phyloP scores from a whole-genome alignment of 2,113 vertebrate species.

The Mus spicilegus region DNA sequence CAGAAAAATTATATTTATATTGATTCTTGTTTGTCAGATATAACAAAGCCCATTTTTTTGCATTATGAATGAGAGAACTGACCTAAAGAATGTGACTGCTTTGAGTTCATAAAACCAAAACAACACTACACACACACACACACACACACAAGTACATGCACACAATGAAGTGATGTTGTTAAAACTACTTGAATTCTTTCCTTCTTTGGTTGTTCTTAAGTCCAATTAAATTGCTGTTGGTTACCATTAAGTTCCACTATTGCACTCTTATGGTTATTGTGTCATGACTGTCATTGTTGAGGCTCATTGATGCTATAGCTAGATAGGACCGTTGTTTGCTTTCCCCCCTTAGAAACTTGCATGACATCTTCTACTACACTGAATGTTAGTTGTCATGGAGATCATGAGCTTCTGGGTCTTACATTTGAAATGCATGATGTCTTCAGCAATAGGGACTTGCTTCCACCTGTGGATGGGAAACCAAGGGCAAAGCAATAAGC shows the following conservation, averaged over 20 bases:
- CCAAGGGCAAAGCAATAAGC: neutral
- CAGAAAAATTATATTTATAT: slow-evolving; percentile 23
- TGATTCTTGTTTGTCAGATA: neutral
- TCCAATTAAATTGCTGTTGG: neutral
- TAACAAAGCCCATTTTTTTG: neutral
- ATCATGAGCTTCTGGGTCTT: neutral
- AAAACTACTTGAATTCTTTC: neutral
- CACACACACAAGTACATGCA: neutral
- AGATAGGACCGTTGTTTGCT: neutral
- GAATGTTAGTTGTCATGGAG: neutral
- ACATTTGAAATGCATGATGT: neutral
- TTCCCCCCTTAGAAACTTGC: neutral
- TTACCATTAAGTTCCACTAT: neutral
- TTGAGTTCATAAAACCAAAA: slow-evolving; percentile 18
- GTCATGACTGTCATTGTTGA: neutral
- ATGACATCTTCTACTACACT: neutral
- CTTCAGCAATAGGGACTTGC: neutral
- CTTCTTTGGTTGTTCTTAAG: neutral
- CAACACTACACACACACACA: neutral
- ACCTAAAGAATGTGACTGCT: neutral
- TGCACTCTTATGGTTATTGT: neutral
- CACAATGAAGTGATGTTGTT: neutral
- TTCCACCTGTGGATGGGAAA: neutral
- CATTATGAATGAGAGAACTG: neutral
- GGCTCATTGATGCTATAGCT: neutral